Base-by-base conservation (phyloP, 2,797 vertebrate genomes). In the Helostoma temminkii region DNA sequence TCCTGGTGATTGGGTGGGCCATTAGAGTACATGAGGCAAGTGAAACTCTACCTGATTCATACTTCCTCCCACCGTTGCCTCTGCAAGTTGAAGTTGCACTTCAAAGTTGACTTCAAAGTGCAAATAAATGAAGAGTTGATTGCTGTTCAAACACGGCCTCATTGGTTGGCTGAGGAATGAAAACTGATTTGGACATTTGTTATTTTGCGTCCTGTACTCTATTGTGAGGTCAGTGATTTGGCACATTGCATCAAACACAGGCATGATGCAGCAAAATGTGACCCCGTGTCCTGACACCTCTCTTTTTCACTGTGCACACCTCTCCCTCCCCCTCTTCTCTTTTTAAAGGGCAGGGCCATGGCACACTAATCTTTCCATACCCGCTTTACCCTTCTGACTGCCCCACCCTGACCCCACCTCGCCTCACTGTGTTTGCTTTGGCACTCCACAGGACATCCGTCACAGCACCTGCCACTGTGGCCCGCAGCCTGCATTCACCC, bases 381-480 rank as follows among this genome's bases (percentile, higher is more conserved):
- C 71, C 56, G 30, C 64, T 76, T 61, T 79, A 77, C 86, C 74
- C 82, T 83, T 72, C 79, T 65, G 76, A 65, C 73, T 66, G 83
- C 80, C 82, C 80, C 84, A 80, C 89, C 89, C 90, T 88, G 76
- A 86, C 85, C 85, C 83, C 78, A 80, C 84, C 90, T 86, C 68
- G 24, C 81, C 68, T 82, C 36, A 26, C 78, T 55, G 73, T 90
- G 90, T 92, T 92, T 92, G 80, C 76, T 87, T 92, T 91, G 87
- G 89, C 92, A 89, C 79, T 82, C 71, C 62, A 19, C 37, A 37
- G 79, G 59, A 86, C 89, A 93, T 93, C 87, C 83, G 73, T 93
- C 93, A 93, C 72, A 84, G 74, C 90, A 92, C 92, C 88, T 93
- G 92, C 88, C 88, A 86, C 74, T 78, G 80, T 18, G 59, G 80